These are phyloP conservation scores for Netelia inedita DNA, from an alignment of 2,888 invertebrate species.

Conservation along the genomic window DNA sequence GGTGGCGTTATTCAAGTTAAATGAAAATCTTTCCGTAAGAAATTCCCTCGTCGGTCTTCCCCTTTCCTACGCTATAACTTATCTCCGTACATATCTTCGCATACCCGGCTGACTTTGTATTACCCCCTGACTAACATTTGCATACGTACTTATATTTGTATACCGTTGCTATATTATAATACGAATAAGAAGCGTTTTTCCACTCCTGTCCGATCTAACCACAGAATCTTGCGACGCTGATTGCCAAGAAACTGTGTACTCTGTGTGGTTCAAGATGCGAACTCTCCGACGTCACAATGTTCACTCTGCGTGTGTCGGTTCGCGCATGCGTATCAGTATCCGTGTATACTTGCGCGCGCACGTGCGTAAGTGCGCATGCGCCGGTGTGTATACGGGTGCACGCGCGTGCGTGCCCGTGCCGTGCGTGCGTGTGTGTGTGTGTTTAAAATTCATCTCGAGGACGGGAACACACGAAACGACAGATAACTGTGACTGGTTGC, in stretches of 20 bases:
- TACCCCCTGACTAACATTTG: not conserved
- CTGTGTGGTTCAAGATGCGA: constrained; percentile 40
- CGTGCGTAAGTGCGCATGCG: not conserved
- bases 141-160: not conserved
- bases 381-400: not conserved
- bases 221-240: constrained; percentile 61
- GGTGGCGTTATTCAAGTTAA: constrained; percentile 64
- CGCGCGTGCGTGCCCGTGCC: not conserved
- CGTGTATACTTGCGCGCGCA: not conserved
- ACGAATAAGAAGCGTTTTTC: constrained; percentile 33
- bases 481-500: constrained; percentile 44
- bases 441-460: constrained; percentile 28
- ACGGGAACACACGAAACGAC: constrained; percentile 37
- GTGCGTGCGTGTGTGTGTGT: not conserved
- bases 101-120: not conserved
- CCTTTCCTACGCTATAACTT: not conserved
- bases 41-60: constrained; percentile 20
- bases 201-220: constrained; percentile 65
- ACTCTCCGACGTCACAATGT: constrained; percentile 4
- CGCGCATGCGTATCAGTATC: too few species aligned
- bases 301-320: not conserved
- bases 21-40: constrained; percentile 51
- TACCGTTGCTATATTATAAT: not conserved
- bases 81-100: constrained; percentile 1
- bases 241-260: constrained; percentile 63